phyloP scores from a whole-genome alignment of 1,140 invertebrate species.

The Metaphire vulgaris region DNA sequence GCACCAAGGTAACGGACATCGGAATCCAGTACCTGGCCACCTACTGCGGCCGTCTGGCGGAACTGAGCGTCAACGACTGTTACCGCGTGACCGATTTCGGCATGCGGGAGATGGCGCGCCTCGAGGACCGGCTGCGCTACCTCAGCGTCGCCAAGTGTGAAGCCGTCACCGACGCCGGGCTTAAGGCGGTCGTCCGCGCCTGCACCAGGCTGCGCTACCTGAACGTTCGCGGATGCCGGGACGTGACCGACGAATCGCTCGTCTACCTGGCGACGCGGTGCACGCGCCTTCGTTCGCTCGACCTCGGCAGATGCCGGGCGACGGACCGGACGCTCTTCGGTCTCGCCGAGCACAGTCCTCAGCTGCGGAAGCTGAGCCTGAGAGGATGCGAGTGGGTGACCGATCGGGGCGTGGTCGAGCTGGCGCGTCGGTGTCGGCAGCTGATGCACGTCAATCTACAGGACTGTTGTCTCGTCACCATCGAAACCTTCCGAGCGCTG shows the following conservation, averaged over 20 bases:
- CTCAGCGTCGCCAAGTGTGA: conserved; percentile 83
- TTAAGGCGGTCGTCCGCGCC: conserved; percentile 76
- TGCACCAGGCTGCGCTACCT: conserved; percentile 84
- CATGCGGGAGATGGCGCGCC: conserved; percentile 76
- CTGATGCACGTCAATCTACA: conserved; percentile 84
- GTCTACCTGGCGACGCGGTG: conserved; percentile 74
- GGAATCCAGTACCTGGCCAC: conserved; percentile 64
- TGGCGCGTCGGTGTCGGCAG: conserved; percentile 74
- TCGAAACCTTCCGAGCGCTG: conserved; percentile 78
- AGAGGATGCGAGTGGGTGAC: conserved; percentile 82
- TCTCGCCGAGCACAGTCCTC: conserved; percentile 78
- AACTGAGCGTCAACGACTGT: conserved; percentile 84
- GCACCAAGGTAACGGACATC: conserved; percentile 55
- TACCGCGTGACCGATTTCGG: conserved; percentile 81
- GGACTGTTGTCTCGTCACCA: conserved; percentile 72
- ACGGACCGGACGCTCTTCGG: conserved; percentile 76
- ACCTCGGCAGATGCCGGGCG: conserved; percentile 78
- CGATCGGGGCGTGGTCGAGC: conserved; percentile 73
- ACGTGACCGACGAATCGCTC: conserved; percentile 79
- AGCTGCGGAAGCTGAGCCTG: conserved; percentile 79
- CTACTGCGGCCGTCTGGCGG: conserved; percentile 71
- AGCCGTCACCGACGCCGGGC: conserved; percentile 82
- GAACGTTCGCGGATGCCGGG: conserved; percentile 83
- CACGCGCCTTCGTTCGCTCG: conserved; percentile 71
- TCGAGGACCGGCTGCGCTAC: conserved; percentile 74